Evolutionary conservation across 2,113 vertebrate species (phyloP).

Genomic region (Hiodon tergisus): DNA sequence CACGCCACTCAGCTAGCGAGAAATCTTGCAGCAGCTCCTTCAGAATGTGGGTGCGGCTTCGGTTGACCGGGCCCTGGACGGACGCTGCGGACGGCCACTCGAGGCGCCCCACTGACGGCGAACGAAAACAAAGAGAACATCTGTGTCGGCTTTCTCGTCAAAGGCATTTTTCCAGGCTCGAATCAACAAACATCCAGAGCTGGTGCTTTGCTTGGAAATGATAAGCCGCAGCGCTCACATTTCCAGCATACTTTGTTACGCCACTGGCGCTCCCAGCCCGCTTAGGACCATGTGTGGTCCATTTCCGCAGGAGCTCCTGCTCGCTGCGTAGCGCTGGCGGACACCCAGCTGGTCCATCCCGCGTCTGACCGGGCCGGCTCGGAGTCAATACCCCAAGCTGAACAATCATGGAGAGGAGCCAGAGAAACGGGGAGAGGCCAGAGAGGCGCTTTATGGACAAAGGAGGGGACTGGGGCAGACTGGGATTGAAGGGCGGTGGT

Average conservation of each 20-base stretch:
- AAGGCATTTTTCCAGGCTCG: slow-evolving; percentile 37
- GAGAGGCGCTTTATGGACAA: too few species aligned
- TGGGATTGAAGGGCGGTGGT: too few species aligned
- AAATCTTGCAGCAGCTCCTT: background rate
- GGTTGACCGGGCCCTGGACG: background rate
- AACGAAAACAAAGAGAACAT: slow-evolving; percentile 27
- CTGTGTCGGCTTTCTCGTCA: slow-evolving; percentile 15
- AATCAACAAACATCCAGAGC: slow-evolving; percentile 51
- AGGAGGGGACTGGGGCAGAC: too few species aligned
- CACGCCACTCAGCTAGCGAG: background rate
- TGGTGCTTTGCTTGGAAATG: slow-evolving; percentile 42
- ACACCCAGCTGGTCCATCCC: background rate
- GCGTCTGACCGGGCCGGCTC: background rate
- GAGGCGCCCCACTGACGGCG: background rate
- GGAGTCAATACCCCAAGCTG: background rate
- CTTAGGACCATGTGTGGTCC: background rate
- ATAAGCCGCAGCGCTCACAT: slow-evolving; percentile 38
- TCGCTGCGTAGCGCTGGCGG: background rate
- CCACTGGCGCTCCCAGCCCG: background rate
- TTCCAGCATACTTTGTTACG: slow-evolving; percentile 15
- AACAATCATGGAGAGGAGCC: background rate
- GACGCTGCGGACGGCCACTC: background rate
- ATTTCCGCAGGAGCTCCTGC: background rate
- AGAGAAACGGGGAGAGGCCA: background rate
- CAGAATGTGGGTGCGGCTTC: background rate